phyloP scores from a whole-genome alignment of 2,797 vertebrate species.

The Scyliorhinus canicula region DNA sequence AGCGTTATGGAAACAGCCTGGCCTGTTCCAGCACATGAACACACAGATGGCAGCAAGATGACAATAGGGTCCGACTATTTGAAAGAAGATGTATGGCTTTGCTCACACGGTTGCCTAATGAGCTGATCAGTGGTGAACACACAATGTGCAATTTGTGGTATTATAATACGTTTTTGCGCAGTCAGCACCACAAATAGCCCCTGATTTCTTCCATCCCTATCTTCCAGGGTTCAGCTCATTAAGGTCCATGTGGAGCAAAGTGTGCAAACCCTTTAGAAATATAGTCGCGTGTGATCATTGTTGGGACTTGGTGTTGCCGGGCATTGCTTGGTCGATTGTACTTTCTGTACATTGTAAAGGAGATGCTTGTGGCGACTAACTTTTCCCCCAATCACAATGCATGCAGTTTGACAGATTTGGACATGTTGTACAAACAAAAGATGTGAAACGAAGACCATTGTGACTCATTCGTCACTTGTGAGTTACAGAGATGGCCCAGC shows the following conservation, averaged over 20 bases:
- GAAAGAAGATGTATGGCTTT: conserved; percentile 25
- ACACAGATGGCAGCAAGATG: conserved; percentile 21
- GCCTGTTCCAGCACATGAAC: conserved; percentile 10
- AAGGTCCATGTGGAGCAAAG: too few relatives aligned
- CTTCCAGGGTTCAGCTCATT: background rate
- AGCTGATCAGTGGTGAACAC: conserved; percentile 12
- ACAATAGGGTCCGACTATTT: conserved; percentile 13
- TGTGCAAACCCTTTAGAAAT: background rate
- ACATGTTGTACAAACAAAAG: background rate
- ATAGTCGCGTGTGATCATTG: too few relatives aligned
- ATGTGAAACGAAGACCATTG: background rate
- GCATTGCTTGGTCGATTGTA: background rate
- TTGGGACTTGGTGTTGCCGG: too few relatives aligned
- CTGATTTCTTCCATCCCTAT: background rate
- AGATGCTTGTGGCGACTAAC: too few relatives aligned
- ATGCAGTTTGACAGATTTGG: background rate
- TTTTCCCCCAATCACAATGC: background rate
- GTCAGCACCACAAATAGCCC: background rate
- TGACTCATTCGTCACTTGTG: background rate
- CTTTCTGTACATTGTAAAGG: background rate
- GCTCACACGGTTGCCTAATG: conserved; percentile 21
- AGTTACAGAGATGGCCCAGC: background rate
- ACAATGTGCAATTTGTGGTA: background rate
- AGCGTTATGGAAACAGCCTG: background rate
- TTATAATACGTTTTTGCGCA: background rate